Conservation (phyloP, 2,888 invertebrate species). For the Oxystoma pomonae region DNA sequence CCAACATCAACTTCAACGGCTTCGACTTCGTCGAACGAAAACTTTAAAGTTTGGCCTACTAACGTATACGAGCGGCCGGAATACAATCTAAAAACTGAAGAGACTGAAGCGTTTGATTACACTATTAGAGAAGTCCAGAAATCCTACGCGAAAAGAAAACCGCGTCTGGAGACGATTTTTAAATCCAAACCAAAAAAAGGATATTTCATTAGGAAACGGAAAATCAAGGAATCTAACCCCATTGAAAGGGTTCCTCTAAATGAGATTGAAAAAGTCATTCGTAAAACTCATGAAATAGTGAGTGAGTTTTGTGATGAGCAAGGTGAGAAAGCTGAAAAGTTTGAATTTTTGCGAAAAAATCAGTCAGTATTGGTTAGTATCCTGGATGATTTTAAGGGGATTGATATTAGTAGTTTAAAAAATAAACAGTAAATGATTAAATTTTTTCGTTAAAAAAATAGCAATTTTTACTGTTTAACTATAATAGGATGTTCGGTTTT, state of each 20-base stretch:
- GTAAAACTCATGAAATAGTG: constrained; percentile 31
- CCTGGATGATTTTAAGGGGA: not conserved
- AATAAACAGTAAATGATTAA: too few relatives aligned
- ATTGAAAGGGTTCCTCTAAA: constrained; percentile 26
- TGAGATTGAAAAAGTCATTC: constrained; percentile 31
- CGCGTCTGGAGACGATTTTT: constrained; percentile 19
- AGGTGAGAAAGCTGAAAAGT: not conserved
- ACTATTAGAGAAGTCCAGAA: constrained; percentile 23
- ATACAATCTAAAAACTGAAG: constrained; percentile 37
- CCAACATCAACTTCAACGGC: constrained; percentile 8
- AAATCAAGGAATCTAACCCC: constrained; percentile 19
- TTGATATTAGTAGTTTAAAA: not conserved
- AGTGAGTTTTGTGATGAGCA: constrained; percentile 14
- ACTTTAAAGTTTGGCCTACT: constrained; percentile 30
- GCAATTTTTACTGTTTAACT: too few relatives aligned
- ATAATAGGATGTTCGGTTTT: too few relatives aligned
- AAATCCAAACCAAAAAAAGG: constrained; percentile 26
- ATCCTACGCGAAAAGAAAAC: constrained; percentile 20
- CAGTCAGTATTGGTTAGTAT: not conserved
- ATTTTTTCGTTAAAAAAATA: too few relatives aligned
- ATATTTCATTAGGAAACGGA: constrained; percentile 24
- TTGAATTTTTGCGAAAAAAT: not conserved
- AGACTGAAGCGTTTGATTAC: constrained; percentile 38
- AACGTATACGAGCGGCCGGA: constrained; percentile 40
- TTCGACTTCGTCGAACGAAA: constrained; percentile 14